These are phyloP conservation scores for Andrena hattorfiana DNA, from an alignment of 2,888 invertebrate species.

Conservation along the genomic window DNA sequence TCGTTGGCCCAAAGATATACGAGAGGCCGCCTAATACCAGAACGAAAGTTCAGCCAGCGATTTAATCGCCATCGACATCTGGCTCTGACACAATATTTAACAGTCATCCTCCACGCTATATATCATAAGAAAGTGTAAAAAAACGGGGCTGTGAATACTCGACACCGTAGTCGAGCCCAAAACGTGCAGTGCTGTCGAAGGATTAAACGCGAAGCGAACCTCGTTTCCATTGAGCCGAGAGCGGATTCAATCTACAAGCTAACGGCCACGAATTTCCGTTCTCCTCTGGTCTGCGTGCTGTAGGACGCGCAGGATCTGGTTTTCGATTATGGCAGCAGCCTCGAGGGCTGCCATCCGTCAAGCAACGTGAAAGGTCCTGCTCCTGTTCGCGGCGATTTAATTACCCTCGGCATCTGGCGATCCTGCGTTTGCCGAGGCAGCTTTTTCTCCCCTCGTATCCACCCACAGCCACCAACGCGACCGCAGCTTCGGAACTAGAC, in stretches of 20 bases:
- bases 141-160: neutral
- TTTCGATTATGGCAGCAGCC: slow-evolving; percentile 51
- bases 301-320: slow-evolving; percentile 35
- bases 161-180: neutral
- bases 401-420: slow-evolving; percentile 74
- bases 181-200: neutral
- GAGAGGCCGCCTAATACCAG: slow-evolving; percentile 57
- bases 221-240: neutral
- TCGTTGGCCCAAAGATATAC: slow-evolving; percentile 57
- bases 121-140: neutral
- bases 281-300: slow-evolving; percentile 11
- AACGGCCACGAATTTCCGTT: slow-evolving; percentile 29
- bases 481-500: slow-evolving; percentile 26
- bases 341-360: slow-evolving; percentile 62
- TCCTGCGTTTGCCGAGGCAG: slow-evolving; percentile 54
- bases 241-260: slow-evolving; percentile 3
- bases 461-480: slow-evolving; percentile 56
- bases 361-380: slow-evolving; percentile 64
- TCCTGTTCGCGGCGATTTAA: slow-evolving; percentile 72
- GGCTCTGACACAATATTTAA: slow-evolving; percentile 35
- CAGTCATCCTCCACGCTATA: neutral
- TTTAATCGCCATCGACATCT: slow-evolving; percentile 71
- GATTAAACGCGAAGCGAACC: neutral
- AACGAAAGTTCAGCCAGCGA: slow-evolving; percentile 57
- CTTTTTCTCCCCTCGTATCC: slow-evolving; percentile 26